Conservation (phyloP, 2,888 invertebrate genomes). For the Caprella mutica region DNA sequence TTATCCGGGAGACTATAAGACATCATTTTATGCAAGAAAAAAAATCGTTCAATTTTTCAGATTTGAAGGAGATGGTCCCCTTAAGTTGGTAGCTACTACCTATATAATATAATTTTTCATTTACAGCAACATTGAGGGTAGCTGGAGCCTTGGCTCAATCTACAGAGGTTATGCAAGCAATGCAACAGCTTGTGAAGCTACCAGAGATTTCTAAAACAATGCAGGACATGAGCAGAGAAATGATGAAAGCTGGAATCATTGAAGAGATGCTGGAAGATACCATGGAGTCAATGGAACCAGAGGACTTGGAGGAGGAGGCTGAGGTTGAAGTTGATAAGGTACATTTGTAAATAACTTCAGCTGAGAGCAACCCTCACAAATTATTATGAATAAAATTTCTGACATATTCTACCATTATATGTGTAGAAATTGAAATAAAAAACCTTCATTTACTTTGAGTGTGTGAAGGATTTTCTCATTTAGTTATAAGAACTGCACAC, state of each 20-base stretch:
- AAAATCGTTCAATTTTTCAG: too few species aligned
- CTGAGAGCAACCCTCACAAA: too few species aligned
- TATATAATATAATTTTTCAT: too few species aligned
- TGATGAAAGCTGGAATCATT: constrained; percentile 98
- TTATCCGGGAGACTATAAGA: too few species aligned
- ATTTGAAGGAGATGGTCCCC: too few species aligned
- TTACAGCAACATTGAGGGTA: constrained; percentile 74
- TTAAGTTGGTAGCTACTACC: too few species aligned
- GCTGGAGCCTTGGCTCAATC: constrained; percentile 88
- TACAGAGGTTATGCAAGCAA: constrained; percentile 96
- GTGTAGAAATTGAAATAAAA: not conserved
- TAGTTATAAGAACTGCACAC: too few species aligned
- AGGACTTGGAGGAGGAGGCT: constrained; percentile 91
- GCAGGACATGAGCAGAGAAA: constrained; percentile 95
- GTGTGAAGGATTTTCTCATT: too few species aligned
- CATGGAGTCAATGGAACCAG: constrained; percentile 76
- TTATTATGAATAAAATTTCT: not conserved
- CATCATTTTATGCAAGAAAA: too few species aligned
- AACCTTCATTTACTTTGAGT: too few species aligned
- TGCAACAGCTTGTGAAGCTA: constrained; percentile 80
- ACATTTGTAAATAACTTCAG: too few species aligned
- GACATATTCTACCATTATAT: not conserved
- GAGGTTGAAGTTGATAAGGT: constrained; percentile 88
- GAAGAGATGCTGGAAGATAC: constrained; percentile 99
- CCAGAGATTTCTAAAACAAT: constrained; percentile 92